These are phyloP conservation scores for Oxytorus armatus DNA, from an alignment of 2,888 invertebrate genomes.

Conservation along the genomic window DNA sequence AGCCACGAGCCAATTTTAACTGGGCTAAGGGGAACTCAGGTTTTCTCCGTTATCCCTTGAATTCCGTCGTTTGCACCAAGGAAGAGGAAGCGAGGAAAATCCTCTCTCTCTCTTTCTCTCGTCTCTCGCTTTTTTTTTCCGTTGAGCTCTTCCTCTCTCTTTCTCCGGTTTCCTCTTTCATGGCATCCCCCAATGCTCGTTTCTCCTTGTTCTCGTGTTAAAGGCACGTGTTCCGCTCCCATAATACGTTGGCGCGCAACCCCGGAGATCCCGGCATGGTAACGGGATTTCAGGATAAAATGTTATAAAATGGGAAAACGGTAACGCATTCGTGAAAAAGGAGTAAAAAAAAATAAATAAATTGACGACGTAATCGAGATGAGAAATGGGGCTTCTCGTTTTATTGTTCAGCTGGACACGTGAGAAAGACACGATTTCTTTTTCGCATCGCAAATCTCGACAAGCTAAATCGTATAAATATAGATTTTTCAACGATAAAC, in stretches of 20 bases:
- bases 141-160: slow-evolving; percentile 8
- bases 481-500: too few species aligned
- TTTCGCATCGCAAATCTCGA: too few species aligned
- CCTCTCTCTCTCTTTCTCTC: slow-evolving; percentile 41
- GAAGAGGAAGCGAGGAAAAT: slow-evolving; percentile 8
- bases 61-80: slow-evolving; percentile 63
- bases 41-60: slow-evolving; percentile 71
- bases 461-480: too few species aligned
- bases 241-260: slow-evolving; percentile 57
- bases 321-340: slow-evolving; percentile 23
- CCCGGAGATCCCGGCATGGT: slow-evolving; percentile 37
- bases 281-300: slow-evolving; percentile 62
- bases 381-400: slow-evolving; percentile 6
- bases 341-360: slow-evolving; percentile 1
- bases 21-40: slow-evolving; percentile 71
- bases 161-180: slow-evolving; percentile 26
- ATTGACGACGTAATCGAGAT: slow-evolving; percentile 27
- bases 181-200: slow-evolving; percentile 45
- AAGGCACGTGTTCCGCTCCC: slow-evolving; percentile 65
- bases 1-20: slow-evolving; percentile 75
- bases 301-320: slow-evolving; percentile 50
- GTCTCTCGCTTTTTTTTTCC: background rate
- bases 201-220: slow-evolving; percentile 62
- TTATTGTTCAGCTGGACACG: background rate
- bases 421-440: background rate